Conservation (phyloP, 1,140 invertebrate species). For the Pseudachorutes palmiensis region DNA sequence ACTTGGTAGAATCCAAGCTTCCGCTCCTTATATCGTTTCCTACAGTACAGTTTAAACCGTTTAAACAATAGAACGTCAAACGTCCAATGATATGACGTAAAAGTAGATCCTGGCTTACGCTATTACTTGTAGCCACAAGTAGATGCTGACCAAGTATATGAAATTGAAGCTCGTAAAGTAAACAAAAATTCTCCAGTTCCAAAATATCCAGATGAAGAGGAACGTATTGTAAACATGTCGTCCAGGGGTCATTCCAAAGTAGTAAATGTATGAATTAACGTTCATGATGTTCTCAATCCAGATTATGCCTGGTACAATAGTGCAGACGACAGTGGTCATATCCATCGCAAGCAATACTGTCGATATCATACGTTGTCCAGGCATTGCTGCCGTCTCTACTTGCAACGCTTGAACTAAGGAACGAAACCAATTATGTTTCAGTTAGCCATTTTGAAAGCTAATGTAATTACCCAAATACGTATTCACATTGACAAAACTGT, state of each 20-base stretch:
- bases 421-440: too few species aligned
- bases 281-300: background rate
- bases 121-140: background rate
- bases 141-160: background rate
- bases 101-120: background rate
- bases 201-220: background rate
- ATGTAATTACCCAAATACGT: too few species aligned
- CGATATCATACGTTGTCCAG: background rate
- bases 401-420: background rate
- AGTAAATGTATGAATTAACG: background rate
- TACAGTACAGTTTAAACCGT: too few species aligned
- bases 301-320: background rate
- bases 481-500: background rate
- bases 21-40: background rate
- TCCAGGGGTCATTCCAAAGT: background rate
- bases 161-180: background rate
- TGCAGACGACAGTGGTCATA: background rate
- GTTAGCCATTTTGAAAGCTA: too few species aligned
- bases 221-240: background rate
- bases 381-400: background rate
- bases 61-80: too few species aligned
- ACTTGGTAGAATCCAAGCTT: background rate
- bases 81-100: too few species aligned
- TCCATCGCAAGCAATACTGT: background rate
- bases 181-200: background rate